These are phyloP conservation scores for Mimumesa dahlbomi DNA, from an alignment of 2,888 invertebrate species.

Conservation along the genomic window DNA sequence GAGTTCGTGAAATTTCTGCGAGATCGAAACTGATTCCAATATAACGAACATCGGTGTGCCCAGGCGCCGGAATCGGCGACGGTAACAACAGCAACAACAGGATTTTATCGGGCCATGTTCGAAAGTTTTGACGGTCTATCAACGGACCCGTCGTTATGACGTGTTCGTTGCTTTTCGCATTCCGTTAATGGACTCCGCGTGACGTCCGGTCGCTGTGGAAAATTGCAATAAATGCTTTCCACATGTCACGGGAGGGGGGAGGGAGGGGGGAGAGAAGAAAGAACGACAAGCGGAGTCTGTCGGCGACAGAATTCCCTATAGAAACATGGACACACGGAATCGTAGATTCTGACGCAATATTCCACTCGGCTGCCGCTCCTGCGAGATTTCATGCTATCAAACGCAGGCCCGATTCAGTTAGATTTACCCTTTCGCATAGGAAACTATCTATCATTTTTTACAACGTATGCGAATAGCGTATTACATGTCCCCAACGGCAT, in stretches of 20 bases:
- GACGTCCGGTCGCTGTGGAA: slow-evolving; percentile 11
- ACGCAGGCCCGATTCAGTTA: too few relatives aligned
- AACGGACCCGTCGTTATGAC: slow-evolving; percentile 4
- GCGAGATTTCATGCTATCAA: slow-evolving; percentile 1
- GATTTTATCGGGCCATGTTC: slow-evolving; percentile 26
- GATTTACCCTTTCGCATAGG: too few relatives aligned
- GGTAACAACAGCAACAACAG: not conserved
- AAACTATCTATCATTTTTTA: too few relatives aligned
- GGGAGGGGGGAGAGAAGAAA: not conserved
- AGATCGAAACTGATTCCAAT: not conserved
- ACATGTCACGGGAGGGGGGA: slow-evolving; percentile 1
- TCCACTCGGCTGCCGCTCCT: not conserved
- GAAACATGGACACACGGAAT: slow-evolving; percentile 14
- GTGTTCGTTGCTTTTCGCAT: slow-evolving; percentile 22
- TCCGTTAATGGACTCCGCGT: slow-evolving; percentile 34
- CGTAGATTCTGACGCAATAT: not conserved
- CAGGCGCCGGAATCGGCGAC: not conserved
- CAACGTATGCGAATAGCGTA: too few relatives aligned
- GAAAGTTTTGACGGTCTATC: slow-evolving; percentile 33
- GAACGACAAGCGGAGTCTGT: slow-evolving; percentile 1
- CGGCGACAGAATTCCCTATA: slow-evolving; percentile 14
- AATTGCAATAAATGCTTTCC: slow-evolving; percentile 31
- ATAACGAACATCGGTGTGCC: not conserved
- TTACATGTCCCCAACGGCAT: too few relatives aligned
- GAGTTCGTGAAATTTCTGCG: not conserved